A percentile compares a stretch with the other conserved stretches of the same genome.
Evolutionary conservation across 2,113 vertebrate species (phyloP).

Genomic region (Daubentonia madagascariensis): DNA sequence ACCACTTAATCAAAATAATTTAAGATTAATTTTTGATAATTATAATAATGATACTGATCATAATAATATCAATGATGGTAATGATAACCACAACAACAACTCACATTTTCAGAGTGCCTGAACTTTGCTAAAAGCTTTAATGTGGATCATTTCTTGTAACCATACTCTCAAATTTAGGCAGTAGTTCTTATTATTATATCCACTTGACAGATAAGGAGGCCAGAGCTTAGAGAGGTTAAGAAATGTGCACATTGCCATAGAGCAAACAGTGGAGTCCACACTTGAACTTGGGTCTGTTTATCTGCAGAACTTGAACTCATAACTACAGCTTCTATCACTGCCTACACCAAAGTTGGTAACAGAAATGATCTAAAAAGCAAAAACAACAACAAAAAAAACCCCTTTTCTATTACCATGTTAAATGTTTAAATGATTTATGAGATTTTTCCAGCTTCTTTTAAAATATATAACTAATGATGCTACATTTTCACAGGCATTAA

Average conservation of each 20-base stretch:
- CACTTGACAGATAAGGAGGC: background rate
- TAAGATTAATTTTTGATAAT: background rate
- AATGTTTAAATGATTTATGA: background rate
- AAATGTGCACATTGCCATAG: background rate
- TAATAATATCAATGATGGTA: background rate
- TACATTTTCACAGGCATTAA: background rate
- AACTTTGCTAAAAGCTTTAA: background rate
- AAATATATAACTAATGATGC: background rate
- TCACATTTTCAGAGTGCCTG: background rate
- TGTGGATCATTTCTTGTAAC: background rate
- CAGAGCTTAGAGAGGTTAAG: background rate
- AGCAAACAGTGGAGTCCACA: background rate
- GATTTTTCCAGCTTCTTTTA: background rate
- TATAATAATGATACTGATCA: background rate
- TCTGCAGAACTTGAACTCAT: background rate
- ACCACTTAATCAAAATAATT: background rate
- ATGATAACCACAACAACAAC: background rate
- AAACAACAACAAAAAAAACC: background rate
- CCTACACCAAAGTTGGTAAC: background rate
- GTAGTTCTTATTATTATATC: background rate
- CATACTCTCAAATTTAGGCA: background rate
- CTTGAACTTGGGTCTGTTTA: background rate
- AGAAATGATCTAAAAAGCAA: background rate
- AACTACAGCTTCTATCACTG: background rate
- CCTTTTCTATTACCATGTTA: background rate